A percentile compares a stretch with the other conserved stretches of the same genome.
Conservation (phyloP, 2,113 vertebrate genomes). For the Solea senegalensis region DNA sequence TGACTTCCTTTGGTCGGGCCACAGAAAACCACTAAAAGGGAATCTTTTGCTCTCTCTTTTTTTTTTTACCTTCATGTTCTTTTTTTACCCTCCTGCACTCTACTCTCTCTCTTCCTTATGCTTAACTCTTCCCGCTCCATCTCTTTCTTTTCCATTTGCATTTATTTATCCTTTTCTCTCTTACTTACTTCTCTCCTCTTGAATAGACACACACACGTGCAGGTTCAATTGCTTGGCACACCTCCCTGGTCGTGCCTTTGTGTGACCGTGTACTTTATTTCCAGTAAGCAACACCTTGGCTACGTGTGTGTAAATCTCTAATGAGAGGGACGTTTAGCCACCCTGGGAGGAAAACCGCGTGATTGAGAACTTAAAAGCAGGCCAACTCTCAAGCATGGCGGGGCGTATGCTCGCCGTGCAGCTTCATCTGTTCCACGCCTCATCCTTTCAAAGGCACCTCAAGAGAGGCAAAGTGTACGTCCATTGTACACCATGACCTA, state of each 20-base stretch:
- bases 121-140: constrained; percentile 43
- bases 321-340: constrained; percentile 31
- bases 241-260: constrained; percentile 24
- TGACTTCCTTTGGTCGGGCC: constrained; percentile 53
- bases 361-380: constrained; percentile 67
- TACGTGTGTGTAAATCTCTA: constrained; percentile 21
- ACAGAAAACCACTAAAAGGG: constrained; percentile 50
- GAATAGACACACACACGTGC: constrained; percentile 22
- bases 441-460: constrained; percentile 47
- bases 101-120: constrained; percentile 35
- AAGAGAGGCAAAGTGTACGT: constrained; percentile 38
- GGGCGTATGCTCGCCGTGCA: constrained; percentile 37
- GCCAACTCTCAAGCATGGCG: constrained; percentile 50
- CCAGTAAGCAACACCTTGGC: constrained; percentile 38
- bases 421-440: constrained; percentile 53
- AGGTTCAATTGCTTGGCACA: constrained; percentile 35
- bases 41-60: constrained; percentile 47
- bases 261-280: constrained; percentile 31
- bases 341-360: constrained; percentile 65
- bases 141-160: constrained; percentile 15
- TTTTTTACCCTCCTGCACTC: constrained; percentile 19
- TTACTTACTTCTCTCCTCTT: not conserved
- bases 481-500: constrained; percentile 45
- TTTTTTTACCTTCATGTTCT: constrained; percentile 18
- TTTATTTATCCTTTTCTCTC: constrained; percentile 20